phyloP scores from a whole-genome alignment of 2,797 vertebrate genomes.

The Agapornis canus region DNA sequence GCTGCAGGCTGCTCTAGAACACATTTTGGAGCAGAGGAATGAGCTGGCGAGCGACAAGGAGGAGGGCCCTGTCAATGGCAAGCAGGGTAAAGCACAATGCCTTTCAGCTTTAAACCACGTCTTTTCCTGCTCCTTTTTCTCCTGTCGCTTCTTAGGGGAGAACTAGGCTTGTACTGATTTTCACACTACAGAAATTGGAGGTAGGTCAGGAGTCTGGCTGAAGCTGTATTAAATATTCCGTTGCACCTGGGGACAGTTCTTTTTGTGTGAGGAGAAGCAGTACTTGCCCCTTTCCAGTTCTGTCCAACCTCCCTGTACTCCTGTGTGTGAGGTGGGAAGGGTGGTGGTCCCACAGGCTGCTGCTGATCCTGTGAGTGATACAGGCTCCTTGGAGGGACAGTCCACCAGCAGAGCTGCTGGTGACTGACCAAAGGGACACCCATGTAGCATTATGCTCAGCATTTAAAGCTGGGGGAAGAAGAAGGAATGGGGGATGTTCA shows the following conservation, averaged over 20 bases:
- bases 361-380: background rate
- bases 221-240: background rate
- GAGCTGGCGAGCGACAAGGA: conserved; percentile 89
- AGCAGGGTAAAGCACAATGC: conserved; percentile 65
- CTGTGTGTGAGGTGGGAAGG: background rate
- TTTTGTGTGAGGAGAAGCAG: background rate
- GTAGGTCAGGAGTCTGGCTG: background rate
- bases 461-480: background rate
- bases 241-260: rapidly evolving
- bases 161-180: background rate
- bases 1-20: conserved; percentile 92
- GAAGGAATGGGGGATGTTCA: background rate
- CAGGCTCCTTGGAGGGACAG: background rate
- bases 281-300: background rate
- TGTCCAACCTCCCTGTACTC: background rate
- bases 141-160: background rate
- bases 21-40: conserved; percentile 93
- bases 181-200: background rate
- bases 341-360: background rate
- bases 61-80: conserved; percentile 78
- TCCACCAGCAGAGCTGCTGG: background rate
- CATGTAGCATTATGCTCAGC: background rate
- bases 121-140: background rate
- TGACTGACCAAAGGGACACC: rapidly evolving
- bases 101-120: background rate